These are phyloP conservation scores for Dryomyza anilis DNA, from an alignment of 2,888 invertebrate species.

Conservation along the genomic window DNA sequence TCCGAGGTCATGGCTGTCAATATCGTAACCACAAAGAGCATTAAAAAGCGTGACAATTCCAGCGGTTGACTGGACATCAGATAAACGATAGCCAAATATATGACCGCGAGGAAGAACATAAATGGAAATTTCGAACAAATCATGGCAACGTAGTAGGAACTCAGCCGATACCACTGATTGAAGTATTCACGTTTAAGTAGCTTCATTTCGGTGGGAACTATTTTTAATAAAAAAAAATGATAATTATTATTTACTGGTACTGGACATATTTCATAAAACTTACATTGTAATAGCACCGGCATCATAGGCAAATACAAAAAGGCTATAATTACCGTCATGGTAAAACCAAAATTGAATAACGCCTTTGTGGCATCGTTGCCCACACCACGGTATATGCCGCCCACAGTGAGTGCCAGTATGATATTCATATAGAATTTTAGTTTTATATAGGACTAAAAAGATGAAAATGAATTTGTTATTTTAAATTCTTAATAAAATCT, in stretches of 20 bases:
- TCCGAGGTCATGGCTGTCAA: slow-evolving; percentile 78
- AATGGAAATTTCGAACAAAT: slow-evolving; percentile 73
- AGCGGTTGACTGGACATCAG: slow-evolving; percentile 77
- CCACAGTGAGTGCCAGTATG: slow-evolving; percentile 72
- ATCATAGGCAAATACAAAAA: slow-evolving; percentile 84
- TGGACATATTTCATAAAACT: slow-evolving; percentile 57
- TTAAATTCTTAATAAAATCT: background rate
- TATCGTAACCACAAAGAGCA: slow-evolving; percentile 74
- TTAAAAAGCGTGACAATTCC: slow-evolving; percentile 69
- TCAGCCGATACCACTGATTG: slow-evolving; percentile 82
- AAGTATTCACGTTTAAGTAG: slow-evolving; percentile 79
- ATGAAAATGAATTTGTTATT: slow-evolving; percentile 41
- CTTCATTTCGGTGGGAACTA: slow-evolving; percentile 81
- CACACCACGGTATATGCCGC: slow-evolving; percentile 72
- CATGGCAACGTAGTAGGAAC: slow-evolving; percentile 78
- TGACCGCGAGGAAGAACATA: slow-evolving; percentile 70
- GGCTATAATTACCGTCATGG: slow-evolving; percentile 77
- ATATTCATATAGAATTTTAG: slow-evolving; percentile 73
- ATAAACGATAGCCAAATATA: slow-evolving; percentile 76
- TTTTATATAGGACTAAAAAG: slow-evolving; percentile 70
- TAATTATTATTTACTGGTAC: background rate
- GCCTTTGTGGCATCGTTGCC: slow-evolving; percentile 83
- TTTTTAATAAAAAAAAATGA: slow-evolving; percentile 48
- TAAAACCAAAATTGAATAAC: slow-evolving; percentile 83
- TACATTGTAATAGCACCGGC: slow-evolving; percentile 80